These are phyloP conservation scores for Hemaris fuciformis DNA, from an alignment of 2,888 invertebrate genomes.

Conservation along the genomic window DNA sequence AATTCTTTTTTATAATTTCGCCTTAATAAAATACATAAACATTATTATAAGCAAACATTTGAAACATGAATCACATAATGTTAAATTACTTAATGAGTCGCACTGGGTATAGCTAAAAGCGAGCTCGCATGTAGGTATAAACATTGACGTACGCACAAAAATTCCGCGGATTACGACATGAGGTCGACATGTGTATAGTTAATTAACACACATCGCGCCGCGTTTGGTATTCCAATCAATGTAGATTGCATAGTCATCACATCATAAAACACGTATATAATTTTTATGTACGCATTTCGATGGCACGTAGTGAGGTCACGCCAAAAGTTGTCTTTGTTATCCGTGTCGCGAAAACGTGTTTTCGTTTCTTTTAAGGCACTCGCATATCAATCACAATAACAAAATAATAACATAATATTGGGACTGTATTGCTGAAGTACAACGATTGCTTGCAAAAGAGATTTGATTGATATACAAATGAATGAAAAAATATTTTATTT, in stretches of 20 bases:
- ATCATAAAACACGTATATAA: conserved; percentile 38
- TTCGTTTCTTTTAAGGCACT: background rate
- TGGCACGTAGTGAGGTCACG: background rate
- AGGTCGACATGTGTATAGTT: conserved; percentile 29
- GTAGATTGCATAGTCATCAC: conserved; percentile 39
- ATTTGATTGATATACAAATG: background rate
- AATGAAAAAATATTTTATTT: background rate
- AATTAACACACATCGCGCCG: conserved; percentile 39
- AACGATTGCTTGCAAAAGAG: too few species aligned
- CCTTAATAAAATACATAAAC: too few species aligned
- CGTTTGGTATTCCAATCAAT: conserved; percentile 52
- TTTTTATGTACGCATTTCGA: conserved; percentile 23
- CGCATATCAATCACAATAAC: background rate
- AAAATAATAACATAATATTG: background rate
- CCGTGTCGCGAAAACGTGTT: background rate
- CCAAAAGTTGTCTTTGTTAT: background rate
- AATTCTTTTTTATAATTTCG: too few species aligned
- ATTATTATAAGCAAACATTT: too few species aligned
- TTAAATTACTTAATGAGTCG: background rate
- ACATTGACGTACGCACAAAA: conserved; percentile 18
- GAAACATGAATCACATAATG: too few species aligned
- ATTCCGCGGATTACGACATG: conserved; percentile 27
- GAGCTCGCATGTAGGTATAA: background rate
- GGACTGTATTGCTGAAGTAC: background rate
- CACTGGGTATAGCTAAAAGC: background rate